Percentiles rank a stretch among this genome's conserved stretches.
phyloP scores from a whole-genome alignment of 2,797 vertebrate genomes.

The Mormyrops attenuatus region DNA sequence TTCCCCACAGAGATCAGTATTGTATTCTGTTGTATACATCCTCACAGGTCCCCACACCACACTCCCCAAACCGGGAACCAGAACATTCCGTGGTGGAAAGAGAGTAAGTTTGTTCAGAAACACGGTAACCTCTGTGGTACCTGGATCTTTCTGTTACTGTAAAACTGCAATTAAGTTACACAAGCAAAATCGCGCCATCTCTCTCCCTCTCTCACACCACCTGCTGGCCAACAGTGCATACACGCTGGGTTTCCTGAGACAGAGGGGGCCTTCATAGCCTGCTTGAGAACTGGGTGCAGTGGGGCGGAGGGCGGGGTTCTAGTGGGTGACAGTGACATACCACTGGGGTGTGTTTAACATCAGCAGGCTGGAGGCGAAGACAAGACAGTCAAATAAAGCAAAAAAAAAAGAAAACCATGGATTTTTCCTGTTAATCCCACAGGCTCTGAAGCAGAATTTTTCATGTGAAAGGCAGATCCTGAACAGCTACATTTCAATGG shows the following conservation, averaged over 20 bases:
- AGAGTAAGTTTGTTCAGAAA: slow-evolving; percentile 10
- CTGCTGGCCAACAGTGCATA: slow-evolving; percentile 35
- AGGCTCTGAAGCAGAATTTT: slow-evolving; percentile 28
- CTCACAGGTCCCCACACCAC: not conserved
- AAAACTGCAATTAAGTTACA: not conserved
- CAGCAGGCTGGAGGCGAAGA: not conserved
- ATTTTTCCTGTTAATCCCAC: not conserved
- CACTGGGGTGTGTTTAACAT: not conserved
- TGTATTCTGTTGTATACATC: not conserved
- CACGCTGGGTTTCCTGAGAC: not conserved
- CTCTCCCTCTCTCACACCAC: slow-evolving; percentile 40
- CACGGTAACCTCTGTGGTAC: not conserved
- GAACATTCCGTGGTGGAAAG: not conserved
- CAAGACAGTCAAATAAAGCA: not conserved
- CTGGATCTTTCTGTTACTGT: slow-evolving; percentile 30
- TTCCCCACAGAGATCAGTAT: not conserved
- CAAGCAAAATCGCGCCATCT: not conserved
- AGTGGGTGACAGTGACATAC: not conserved
- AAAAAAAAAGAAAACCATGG: not conserved
- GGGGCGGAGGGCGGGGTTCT: not conserved
- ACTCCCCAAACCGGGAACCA: not conserved
- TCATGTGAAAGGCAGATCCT: slow-evolving; percentile 36
- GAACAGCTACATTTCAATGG: slow-evolving; percentile 27
- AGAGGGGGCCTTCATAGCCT: not conserved
- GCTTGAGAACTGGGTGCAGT: not conserved